Evolutionary conservation across 2,797 vertebrate species (phyloP), one percentile per base, ranked within the genome.

Genomic region (Pristis pectinata): DNA sequence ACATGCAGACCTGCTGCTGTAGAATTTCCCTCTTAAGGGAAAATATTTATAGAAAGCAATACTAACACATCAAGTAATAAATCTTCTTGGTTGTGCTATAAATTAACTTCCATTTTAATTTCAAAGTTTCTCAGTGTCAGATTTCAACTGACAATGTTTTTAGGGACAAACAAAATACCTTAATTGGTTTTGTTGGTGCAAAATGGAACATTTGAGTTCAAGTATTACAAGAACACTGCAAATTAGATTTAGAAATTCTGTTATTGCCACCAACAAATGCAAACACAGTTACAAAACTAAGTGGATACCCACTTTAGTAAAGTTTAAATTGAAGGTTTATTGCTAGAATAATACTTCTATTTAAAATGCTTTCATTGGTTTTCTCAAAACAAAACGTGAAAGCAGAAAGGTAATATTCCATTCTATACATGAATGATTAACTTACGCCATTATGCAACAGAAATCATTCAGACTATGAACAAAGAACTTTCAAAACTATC

Each of bases 11-110:
- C 17, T 67, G 37, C 7, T 70, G 61, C 61, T 37, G 15, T n/a
- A 19, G 17, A 70, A 67, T 7, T 92, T 24, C 34, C 34, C 49
- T 85, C 37, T 22, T 92, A 37, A 37, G 24, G 22, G 64, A 3
- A 93, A 70, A 64, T 70, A 70, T 70, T 93, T 93, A 93, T 70
- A 44, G 59, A 93, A 44, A 93, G 61, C 89, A 93, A 67, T 67
- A 92, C 22, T 44, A 92, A 19, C 59, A 70, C 64, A 67, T 93
- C 59, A 64, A 93, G 61, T 27, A 41, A 93, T 91, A 93, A 41
- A 93, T 93, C n/a, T 44, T 93, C 89, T 44, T 93, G 64, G 41
- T 19, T 44, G 67, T 13, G 22, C 37, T 93, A 44, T 93, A 93
- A 93, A 30, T 72, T 44, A 87, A 37, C 22, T 72, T 44, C 41